Conservation (phyloP, 2,113 vertebrate genomes). For the Typhlomys cinereus region DNA sequence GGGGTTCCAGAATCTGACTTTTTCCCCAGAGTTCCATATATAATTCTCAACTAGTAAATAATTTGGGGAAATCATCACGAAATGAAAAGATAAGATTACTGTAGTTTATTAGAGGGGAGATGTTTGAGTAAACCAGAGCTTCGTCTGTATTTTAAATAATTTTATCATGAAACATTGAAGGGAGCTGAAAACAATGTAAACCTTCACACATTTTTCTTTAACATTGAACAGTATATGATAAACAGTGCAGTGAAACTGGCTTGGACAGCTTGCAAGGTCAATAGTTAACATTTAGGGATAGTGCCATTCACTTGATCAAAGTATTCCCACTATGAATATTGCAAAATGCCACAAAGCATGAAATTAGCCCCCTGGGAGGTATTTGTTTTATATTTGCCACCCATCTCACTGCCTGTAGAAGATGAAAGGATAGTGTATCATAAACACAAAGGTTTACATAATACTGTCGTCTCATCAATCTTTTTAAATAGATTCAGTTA, state of each 20-base stretch:
- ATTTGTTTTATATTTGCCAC: not conserved
- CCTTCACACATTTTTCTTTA: conserved; percentile 37
- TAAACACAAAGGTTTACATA: not conserved
- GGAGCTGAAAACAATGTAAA: not conserved
- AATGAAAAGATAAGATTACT: not conserved
- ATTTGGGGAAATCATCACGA: not conserved
- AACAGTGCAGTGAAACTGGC: not conserved
- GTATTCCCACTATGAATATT: not conserved
- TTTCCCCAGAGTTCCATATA: not conserved
- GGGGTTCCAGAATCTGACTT: not conserved
- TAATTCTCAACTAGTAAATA: not conserved
- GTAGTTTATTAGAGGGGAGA: not conserved
- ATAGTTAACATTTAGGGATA: not conserved
- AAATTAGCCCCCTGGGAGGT: not conserved
- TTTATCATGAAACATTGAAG: conserved; percentile 21
- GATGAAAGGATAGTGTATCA: not conserved
- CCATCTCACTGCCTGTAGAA: not conserved
- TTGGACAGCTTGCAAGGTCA: not conserved
- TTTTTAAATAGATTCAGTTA: conserved; percentile 1
- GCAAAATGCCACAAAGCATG: not conserved
- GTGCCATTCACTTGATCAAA: not conserved
- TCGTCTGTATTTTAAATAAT: not conserved
- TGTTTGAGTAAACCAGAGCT: not conserved
- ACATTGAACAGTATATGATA: not conserved
- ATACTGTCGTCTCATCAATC: not conserved